Percentiles rank a stretch among this genome's conserved stretches.
Evolutionary conservation across 2,888 invertebrate genomes (phyloP).

Genomic region (Limnephilus rhombicus): DNA sequence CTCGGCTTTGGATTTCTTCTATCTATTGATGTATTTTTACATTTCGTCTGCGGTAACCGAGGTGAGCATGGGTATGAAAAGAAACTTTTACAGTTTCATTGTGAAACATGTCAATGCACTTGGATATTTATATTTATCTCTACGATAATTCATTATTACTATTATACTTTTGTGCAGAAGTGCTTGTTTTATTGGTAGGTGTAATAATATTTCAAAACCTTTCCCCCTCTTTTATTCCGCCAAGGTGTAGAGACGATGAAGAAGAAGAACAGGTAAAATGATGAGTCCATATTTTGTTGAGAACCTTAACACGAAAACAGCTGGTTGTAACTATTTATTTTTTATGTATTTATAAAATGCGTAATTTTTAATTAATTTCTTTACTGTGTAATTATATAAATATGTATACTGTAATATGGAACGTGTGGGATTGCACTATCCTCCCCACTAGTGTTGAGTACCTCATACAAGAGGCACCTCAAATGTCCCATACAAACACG

Average conservation of each 20-base stretch:
- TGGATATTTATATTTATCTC: not conserved
- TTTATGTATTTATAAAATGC: too few relatives aligned
- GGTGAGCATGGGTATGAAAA: not conserved
- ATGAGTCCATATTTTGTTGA: not conserved
- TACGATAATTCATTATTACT: not conserved
- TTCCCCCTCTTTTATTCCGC: not conserved
- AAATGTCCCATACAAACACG: too few relatives aligned
- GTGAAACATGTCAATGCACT: not conserved
- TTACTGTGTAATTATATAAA: too few relatives aligned
- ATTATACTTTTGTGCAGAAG: not conserved
- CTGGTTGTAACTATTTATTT: not conserved
- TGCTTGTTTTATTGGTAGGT: not conserved
- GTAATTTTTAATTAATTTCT: too few relatives aligned
- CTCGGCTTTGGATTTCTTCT: not conserved
- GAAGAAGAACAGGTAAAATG: too few relatives aligned
- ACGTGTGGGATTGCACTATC: too few relatives aligned
- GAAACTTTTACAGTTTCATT: slow-evolving; percentile 5
- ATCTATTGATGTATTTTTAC: slow-evolving; percentile 16
- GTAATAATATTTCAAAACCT: not conserved
- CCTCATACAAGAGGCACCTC: too few relatives aligned
- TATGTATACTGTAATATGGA: too few relatives aligned
- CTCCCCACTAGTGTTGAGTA: too few relatives aligned
- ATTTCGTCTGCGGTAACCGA: slow-evolving; percentile 15
- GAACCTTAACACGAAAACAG: not conserved
- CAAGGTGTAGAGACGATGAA: not conserved